Evolutionary conservation across 2,113 vertebrate species (phyloP).

Genomic region (Halichoerus grypus): DNA sequence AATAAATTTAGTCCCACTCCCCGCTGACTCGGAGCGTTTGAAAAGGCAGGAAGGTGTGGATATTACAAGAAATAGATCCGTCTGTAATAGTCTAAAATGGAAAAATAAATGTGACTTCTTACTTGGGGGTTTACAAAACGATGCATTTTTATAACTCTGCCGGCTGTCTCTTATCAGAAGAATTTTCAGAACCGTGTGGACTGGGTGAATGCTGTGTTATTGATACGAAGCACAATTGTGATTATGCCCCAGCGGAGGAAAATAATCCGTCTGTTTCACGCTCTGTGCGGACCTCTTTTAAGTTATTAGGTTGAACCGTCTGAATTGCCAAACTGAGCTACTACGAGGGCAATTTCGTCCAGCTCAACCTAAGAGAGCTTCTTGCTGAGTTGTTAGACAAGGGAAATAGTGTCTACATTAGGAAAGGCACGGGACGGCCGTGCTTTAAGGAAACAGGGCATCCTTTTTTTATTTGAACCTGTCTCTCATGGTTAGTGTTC

Average conservation of each 20-base stretch:
- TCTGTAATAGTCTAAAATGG: neutral
- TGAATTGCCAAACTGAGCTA: neutral
- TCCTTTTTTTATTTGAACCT: neutral
- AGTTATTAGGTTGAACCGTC: neutral
- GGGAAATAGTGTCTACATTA: neutral
- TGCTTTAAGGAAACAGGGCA: neutral
- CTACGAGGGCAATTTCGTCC: neutral
- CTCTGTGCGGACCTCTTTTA: neutral
- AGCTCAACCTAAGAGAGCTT: neutral
- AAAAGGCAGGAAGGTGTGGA: neutral
- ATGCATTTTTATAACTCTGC: neutral
- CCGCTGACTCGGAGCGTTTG: neutral
- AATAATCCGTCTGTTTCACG: neutral
- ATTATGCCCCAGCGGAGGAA: neutral
- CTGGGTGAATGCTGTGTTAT: neutral
- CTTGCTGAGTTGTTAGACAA: neutral
- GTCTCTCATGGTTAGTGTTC: slow-evolving; percentile 2
- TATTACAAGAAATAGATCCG: neutral
- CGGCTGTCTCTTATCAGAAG: neutral
- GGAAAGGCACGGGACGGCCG: neutral
- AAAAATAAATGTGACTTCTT: neutral
- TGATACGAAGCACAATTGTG: neutral
- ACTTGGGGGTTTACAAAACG: neutral
- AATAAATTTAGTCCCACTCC: neutral
- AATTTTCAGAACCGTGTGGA: neutral